Conservation (phyloP, 2,113 vertebrate species). For the Jaculus jaculus region DNA sequence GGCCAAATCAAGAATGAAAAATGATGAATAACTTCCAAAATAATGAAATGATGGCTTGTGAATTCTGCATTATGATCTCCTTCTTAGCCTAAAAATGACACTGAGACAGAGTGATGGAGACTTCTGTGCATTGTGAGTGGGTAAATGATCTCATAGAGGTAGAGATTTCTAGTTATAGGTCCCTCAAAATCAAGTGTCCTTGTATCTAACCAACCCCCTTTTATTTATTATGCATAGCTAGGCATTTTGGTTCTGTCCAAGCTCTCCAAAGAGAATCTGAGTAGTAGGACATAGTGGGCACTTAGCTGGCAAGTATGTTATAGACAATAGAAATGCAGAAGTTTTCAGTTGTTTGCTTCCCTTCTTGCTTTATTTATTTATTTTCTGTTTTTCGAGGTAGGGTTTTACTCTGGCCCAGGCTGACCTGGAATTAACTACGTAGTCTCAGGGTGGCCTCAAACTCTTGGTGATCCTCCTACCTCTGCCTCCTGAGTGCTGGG, state of each 20-base stretch:
- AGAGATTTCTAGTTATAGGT: neutral
- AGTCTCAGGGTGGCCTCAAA: no score
- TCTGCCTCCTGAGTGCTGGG: no score
- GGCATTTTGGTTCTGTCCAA: neutral
- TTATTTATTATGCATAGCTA: neutral
- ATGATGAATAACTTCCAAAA: conserved; percentile 5
- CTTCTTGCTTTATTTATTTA: no score
- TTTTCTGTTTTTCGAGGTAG: no score
- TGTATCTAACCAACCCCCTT: neutral
- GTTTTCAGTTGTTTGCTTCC: neutral
- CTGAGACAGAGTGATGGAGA: neutral
- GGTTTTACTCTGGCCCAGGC: no score
- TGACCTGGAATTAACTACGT: no score
- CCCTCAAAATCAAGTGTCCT: neutral
- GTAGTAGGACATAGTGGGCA: neutral
- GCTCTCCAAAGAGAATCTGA: neutral
- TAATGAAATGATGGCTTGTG: neutral
- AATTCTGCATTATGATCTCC: neutral
- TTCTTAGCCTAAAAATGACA: conserved; percentile 1
- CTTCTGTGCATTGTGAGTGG: neutral
- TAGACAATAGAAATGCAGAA: neutral
- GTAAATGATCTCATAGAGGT: neutral
- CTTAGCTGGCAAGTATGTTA: conserved; percentile 1
- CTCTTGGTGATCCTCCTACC: no score
- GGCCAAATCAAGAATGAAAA: neutral